A percentile compares a stretch with the other conserved stretches of the same genome.
Evolutionary conservation across 2,888 invertebrate species (phyloP).

Genomic region (Labia minor): DNA sequence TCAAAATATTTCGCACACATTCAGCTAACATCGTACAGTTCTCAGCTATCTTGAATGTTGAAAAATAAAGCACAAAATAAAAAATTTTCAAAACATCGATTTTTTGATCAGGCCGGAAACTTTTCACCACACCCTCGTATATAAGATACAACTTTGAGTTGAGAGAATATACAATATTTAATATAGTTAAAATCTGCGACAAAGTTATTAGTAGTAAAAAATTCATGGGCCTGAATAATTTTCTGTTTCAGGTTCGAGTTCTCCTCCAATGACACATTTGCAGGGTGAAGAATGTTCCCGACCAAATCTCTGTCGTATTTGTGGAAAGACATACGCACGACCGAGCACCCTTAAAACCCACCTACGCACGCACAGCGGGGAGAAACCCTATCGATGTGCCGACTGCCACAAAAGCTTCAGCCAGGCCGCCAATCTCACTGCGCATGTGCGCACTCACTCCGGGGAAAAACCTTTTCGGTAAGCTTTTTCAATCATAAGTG

Average conservation of each 20-base stretch:
- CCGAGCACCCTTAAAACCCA: slow-evolving; percentile 97
- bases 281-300: slow-evolving; percentile 35
- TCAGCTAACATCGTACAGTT: too few species aligned
- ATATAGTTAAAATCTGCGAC: too few species aligned
- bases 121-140: too few species aligned
- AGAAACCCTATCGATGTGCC: slow-evolving; percentile 82
- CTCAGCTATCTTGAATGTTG: too few species aligned
- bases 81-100: too few species aligned
- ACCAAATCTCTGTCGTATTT: slow-evolving; percentile 85
- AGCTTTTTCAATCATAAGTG: not conserved
- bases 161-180: too few species aligned
- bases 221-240: too few species aligned
- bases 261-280: slow-evolving; percentile 17
- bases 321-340: slow-evolving; percentile 92
- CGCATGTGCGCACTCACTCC: slow-evolving; percentile 89
- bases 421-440: slow-evolving; percentile 96
- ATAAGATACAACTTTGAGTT: too few species aligned
- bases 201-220: too few species aligned
- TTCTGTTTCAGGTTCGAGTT: not conserved
- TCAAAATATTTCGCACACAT: too few species aligned
- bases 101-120: too few species aligned
- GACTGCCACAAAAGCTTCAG: slow-evolving; percentile 95
- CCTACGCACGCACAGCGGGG: slow-evolving; percentile 90
- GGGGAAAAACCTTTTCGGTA: slow-evolving; percentile 89
- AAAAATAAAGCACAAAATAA: too few species aligned